Evolutionary conservation across 2,888 invertebrate genomes (phyloP).

Genomic region (Chouioia cunea): DNA sequence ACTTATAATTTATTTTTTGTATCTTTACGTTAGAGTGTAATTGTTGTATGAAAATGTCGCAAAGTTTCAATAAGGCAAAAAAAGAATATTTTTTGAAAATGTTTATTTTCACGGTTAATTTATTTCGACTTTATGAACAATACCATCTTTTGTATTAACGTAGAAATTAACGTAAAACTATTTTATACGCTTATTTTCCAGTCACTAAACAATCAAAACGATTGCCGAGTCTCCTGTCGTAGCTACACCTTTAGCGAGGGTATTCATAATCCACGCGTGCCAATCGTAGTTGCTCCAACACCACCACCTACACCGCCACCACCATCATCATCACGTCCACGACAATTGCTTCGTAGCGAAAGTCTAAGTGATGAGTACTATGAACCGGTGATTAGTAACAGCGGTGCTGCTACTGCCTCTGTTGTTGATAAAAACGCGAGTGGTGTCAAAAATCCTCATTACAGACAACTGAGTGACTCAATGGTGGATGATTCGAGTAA

Average conservation of each 20-base stretch:
- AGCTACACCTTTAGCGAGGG: constrained; percentile 61
- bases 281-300: constrained; percentile 13
- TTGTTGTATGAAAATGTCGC: too few relatives aligned
- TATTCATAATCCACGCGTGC: constrained; percentile 25
- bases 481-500: constrained; percentile 55
- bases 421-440: constrained; percentile 50
- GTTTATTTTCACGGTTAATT: too few relatives aligned
- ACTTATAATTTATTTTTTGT: too few relatives aligned
- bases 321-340: neutral
- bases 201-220: constrained; percentile 38
- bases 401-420: constrained; percentile 55
- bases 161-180: too few relatives aligned
- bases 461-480: constrained; percentile 63
- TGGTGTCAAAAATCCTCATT: constrained; percentile 53
- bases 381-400: constrained; percentile 50
- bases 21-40: too few relatives aligned
- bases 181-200: too few relatives aligned
- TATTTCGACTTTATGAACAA: too few relatives aligned
- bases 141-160: too few relatives aligned
- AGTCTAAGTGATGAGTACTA: constrained; percentile 63
- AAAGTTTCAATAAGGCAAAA: too few relatives aligned
- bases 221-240: constrained; percentile 55
- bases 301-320: constrained; percentile 32
- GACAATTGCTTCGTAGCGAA: constrained; percentile 55
- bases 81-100: too few relatives aligned